phyloP scores from a whole-genome alignment of 1,140 invertebrate species.

The Phymorhynchus buccinoides region DNA sequence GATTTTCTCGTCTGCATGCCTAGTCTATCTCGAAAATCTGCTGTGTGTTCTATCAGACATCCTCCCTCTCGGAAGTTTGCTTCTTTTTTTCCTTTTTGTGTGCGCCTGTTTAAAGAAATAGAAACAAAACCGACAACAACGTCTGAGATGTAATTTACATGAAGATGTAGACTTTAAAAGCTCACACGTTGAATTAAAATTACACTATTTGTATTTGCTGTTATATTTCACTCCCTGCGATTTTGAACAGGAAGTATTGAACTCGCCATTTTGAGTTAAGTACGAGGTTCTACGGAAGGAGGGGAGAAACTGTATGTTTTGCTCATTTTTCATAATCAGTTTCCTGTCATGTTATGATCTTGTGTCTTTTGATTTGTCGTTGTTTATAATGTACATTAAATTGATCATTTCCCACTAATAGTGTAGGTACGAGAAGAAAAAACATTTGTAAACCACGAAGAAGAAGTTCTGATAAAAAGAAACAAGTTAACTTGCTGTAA shows the following conservation, averaged over 20 bases:
- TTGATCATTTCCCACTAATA: too few relatives aligned
- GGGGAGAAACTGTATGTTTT: neutral
- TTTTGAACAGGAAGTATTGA: conserved; percentile 31
- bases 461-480: too few relatives aligned
- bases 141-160: neutral
- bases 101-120: too few relatives aligned
- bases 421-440: too few relatives aligned
- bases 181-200: neutral
- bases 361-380: neutral
- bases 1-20: conserved; percentile 27
- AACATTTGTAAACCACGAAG: too few relatives aligned
- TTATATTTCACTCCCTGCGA: conserved; percentile 31
- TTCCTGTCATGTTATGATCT: neutral
- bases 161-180: neutral
- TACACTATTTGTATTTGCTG: neutral
- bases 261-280: conserved; percentile 32
- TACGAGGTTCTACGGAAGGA: conserved; percentile 19
- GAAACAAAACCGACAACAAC: neutral
- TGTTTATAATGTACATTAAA: neutral
- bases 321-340: neutral
- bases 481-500: too few relatives aligned
- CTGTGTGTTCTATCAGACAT: neutral
- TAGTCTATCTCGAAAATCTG: neutral
- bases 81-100: too few relatives aligned
- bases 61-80: neutral